A percentile compares a stretch with the other conserved stretches of the same genome.
phyloP scores from a whole-genome alignment of 37 sponge, comb jelly and placozoan species.

The Geodia barretti region DNA sequence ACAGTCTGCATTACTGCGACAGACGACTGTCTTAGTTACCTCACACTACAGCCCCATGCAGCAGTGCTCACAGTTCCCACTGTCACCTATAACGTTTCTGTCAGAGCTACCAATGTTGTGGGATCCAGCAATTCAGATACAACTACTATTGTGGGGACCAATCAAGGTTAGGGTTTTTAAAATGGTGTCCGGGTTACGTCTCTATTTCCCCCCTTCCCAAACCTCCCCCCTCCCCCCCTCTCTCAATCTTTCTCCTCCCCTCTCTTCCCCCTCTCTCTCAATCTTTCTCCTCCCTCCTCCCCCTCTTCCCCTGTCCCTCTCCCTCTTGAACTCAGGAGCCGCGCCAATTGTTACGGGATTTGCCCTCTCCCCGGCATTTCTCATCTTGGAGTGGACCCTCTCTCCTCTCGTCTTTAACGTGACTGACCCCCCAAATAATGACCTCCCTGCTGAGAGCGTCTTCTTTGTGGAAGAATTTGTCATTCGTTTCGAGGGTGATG shows the following conservation, averaged over 20 bases:
- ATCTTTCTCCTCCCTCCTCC: too few relatives aligned
- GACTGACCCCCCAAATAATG: background rate
- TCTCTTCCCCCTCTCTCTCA: too few relatives aligned
- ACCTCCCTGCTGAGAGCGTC: too few relatives aligned
- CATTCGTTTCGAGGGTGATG: too few relatives aligned
- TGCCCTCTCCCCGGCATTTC: constrained; percentile 1
- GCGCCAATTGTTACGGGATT: background rate
- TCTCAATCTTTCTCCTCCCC: background rate
- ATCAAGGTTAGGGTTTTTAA: too few relatives aligned
- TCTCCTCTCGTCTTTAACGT: background rate
- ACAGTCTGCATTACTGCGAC: background rate
- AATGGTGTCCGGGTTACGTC: background rate
- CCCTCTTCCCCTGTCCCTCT: too few relatives aligned
- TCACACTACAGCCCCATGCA: background rate
- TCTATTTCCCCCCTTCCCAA: background rate
- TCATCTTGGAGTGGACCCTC: background rate
- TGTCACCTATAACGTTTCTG: background rate
- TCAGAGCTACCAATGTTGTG: background rate
- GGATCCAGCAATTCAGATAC: background rate
- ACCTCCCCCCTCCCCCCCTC: constrained; percentile 6
- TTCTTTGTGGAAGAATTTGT: too few relatives aligned
- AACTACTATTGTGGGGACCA: background rate
- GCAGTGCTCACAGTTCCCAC: background rate
- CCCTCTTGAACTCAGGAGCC: background rate
- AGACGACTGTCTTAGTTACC: background rate